Evolutionary conservation across 2,888 invertebrate species (phyloP), one percentile per base, ranked within the genome.

Genomic region (Iphiclides podalirius): DNA sequence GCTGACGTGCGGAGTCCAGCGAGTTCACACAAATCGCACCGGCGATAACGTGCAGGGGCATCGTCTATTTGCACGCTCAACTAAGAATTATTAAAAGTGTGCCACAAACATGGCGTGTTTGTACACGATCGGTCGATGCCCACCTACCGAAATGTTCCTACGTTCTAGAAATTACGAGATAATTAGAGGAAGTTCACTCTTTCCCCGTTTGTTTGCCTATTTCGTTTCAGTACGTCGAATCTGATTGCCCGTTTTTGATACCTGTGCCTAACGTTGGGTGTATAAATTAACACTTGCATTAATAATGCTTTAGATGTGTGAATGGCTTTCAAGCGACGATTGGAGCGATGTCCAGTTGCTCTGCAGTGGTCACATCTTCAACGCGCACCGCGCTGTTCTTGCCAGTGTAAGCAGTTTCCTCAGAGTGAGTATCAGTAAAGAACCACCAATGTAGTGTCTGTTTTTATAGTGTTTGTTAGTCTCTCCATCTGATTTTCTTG

Each of bases 361-460:
- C 67, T 93, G 93, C 64, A 87, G 90, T 34, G 92, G 91, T 12
- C 90, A 90, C 28, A 84, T 89, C 48, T 89, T 93, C 63, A 89
- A 89, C 65, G 93, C 93, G 0, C 93, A 93, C 68, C 91, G 92
- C 39, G 83, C 92, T 1, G 92, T 94, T 8, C 82, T 93, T 6
- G 93, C 93, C 0, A 92, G 93, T 53, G 93, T 91, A 60, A 93
- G 93, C 80, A 89, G 90, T 47, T 91, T 93, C 64, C 83, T 94
- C 12, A 90, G 91, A 85, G 93, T 93, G 79, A 53, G 63, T 60
- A 17, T 15, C 28, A 4, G 13, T 20, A 20, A 3, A 20, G 3
- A 6, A 4, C 3, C 6, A 20, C 6, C 20, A 20, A 20, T 4
- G 6, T 20, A 20, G 6, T 20, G 20, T 20, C 6, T 4, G 3